A percentile compares a stretch with the other conserved stretches of the same genome.
Conservation (phyloP, 2,888 invertebrate genomes). For the Lordiphosa fenestrarum region DNA sequence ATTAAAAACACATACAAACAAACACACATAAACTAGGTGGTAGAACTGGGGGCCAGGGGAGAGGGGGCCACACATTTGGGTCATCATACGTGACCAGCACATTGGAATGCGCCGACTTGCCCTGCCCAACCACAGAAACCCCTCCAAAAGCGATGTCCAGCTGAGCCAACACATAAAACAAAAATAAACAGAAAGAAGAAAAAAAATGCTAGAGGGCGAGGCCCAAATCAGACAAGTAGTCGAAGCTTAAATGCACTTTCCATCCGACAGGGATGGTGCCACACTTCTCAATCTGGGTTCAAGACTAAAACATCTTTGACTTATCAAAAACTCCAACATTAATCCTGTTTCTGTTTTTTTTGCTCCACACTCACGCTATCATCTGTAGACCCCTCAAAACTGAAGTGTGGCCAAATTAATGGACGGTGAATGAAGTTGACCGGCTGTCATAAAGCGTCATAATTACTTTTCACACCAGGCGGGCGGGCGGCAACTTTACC, state of each 20-base stretch:
- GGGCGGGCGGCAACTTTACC: conserved; percentile 22
- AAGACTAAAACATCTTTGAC: no score
- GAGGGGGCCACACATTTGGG: conserved; percentile 47
- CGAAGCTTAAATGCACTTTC: background rate
- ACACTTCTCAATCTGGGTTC: no score
- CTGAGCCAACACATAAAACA: conserved; percentile 59
- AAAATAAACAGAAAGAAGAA: conserved; percentile 39
- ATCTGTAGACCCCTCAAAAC: background rate
- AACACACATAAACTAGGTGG: conserved; percentile 25
- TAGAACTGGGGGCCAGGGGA: background rate
- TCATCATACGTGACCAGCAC: conserved; percentile 69
- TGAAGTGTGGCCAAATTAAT: conserved; percentile 67
- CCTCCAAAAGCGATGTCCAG: conserved; percentile 45
- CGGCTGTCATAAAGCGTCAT: conserved; percentile 70
- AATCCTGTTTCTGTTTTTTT: no score
- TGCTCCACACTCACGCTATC: no score
- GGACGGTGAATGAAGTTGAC: conserved; percentile 42
- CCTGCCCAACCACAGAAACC: conserved; percentile 1
- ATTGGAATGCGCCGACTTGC: conserved; percentile 40
- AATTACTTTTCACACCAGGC: conserved; percentile 70
- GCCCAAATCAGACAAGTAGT: conserved; percentile 20
- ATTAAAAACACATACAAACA: conserved; percentile 60
- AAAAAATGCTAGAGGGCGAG: conserved; percentile 14
- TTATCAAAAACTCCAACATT: no score
- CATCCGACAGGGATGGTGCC: no score